Percentiles rank a stretch among this genome's conserved stretches.
phyloP scores from a whole-genome alignment of 2,797 vertebrate genomes.

The Pachyuromys duprasi region DNA sequence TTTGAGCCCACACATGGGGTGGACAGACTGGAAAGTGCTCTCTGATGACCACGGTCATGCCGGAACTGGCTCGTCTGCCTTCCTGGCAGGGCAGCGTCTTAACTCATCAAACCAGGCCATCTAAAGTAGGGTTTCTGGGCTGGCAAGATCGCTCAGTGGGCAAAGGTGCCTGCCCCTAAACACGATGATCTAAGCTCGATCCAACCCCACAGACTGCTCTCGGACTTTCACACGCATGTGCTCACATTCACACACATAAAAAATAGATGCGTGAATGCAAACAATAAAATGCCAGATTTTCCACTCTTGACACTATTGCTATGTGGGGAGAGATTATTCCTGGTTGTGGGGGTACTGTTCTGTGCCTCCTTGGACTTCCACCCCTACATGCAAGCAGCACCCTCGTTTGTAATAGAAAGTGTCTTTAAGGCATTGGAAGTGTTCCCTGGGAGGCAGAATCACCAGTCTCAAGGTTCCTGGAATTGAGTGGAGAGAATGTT shows the following conservation, averaged over 20 bases:
- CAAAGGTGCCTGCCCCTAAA: neutral
- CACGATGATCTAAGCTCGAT: neutral
- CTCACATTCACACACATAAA: neutral
- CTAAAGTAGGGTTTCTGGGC: neutral
- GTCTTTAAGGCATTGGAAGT: neutral
- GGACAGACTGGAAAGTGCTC: neutral
- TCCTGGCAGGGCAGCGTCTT: neutral
- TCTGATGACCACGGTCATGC: neutral
- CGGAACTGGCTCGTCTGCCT: neutral
- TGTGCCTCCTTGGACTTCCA: neutral
- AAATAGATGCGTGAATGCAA: neutral
- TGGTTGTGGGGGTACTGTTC: neutral
- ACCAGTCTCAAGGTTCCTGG: neutral
- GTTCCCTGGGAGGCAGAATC: neutral
- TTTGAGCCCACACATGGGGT: neutral
- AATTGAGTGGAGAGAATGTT: neutral
- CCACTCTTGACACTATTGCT: neutral
- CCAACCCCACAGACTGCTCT: neutral
- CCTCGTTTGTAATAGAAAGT: neutral
- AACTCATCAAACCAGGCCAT: neutral
- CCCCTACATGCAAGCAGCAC: neutral
- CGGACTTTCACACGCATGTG: neutral
- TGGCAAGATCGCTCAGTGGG: neutral
- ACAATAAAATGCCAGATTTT: neutral
- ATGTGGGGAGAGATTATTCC: neutral